These are phyloP conservation scores for Pristionchus japonicus DNA, from an alignment of 2,888 invertebrate genomes.

Conservation along the genomic window DNA sequence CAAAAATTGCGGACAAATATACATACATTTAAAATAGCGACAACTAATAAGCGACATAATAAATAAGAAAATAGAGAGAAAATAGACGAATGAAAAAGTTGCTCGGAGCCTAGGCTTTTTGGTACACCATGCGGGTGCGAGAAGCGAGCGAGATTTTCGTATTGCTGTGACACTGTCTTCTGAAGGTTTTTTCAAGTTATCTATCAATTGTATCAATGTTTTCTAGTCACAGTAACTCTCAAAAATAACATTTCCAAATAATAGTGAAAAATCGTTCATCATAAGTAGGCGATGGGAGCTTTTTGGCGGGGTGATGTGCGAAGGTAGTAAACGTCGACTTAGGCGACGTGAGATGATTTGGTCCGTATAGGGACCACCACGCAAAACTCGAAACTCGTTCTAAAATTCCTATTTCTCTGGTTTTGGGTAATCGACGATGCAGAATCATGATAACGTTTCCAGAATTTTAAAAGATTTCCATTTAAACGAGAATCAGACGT, in stretches of 20 bases:
- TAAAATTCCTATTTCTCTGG: no score
- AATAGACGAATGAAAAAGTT: background rate
- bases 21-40: background rate
- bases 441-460: no score
- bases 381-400: no score
- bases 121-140: background rate
- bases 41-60: background rate
- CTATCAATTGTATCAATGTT: background rate
- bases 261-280: no score
- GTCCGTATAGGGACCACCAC: no score
- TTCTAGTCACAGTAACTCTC: background rate
- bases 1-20: background rate
- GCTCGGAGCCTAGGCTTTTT: background rate
- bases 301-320: background rate
- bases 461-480: no score
- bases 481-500: no score
- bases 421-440: no score
- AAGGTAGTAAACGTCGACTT: background rate
- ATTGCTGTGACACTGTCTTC: background rate
- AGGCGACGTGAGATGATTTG: background rate
- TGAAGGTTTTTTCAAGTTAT: background rate
- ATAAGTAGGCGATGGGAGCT: no score
- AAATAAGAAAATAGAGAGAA: constrained; percentile 10
- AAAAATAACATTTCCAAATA: background rate
- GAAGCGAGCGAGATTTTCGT: background rate